phyloP scores from a whole-genome alignment of 2,797 vertebrate genomes.

The Orientallactaga sibirica region DNA sequence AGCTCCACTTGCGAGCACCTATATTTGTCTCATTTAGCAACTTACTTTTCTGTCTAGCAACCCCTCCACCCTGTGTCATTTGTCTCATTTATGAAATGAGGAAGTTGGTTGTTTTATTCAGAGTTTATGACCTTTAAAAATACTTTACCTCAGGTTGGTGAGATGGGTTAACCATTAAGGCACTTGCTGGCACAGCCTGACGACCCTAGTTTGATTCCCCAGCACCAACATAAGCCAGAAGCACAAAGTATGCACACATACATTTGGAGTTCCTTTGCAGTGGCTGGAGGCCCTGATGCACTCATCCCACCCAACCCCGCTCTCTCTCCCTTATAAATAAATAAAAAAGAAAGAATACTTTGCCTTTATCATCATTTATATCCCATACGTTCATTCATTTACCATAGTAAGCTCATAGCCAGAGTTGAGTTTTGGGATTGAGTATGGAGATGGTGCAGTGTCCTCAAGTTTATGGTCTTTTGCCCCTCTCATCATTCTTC shows the following conservation, averaged over 20 bases:
- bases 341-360: not conserved
- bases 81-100: constrained; percentile 36
- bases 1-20: not conserved
- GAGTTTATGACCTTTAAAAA: not conserved
- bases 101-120: not conserved
- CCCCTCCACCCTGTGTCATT: not conserved
- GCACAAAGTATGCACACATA: too few species aligned
- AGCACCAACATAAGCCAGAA: too few species aligned
- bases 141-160: not conserved
- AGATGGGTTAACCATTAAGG: too few species aligned
- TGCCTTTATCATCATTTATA: not conserved
- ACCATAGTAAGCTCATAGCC: not conserved
- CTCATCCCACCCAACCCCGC: too few species aligned
- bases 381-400: not conserved
- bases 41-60: not conserved
- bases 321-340: too few species aligned
- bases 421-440: not conserved
- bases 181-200: too few species aligned
- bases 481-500: not conserved
- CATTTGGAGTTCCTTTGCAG: too few species aligned
- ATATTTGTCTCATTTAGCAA: not conserved
- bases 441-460: not conserved
- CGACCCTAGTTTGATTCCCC: too few species aligned
- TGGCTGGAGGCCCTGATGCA: too few species aligned
- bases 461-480: not conserved